Conservation (phyloP, 2,888 invertebrate genomes). For the Cremastobaeus sp. region DNA sequence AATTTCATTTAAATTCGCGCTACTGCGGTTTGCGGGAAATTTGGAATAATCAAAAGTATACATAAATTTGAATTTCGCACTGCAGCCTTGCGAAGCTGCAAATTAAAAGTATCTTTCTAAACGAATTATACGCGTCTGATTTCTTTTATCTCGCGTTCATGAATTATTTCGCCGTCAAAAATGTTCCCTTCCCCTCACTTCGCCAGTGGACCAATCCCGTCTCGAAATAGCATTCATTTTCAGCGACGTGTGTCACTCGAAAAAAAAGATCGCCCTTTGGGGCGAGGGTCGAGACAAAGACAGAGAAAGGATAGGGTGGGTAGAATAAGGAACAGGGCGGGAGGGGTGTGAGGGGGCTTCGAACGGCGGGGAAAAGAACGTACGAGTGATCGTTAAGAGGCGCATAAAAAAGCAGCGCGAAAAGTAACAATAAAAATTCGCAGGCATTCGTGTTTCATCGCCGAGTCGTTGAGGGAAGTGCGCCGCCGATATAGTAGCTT, state of each 20-base stretch:
- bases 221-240: conserved; percentile 41
- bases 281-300: conserved; percentile 49
- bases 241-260: conserved; percentile 29
- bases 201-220: no score
- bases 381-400: conserved; percentile 67
- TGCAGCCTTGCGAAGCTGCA: no score
- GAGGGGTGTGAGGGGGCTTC: conserved; percentile 20
- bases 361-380: conserved; percentile 35
- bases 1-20: no score
- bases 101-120: no score
- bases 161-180: no score
- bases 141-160: no score
- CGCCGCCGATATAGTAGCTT: conserved; percentile 40
- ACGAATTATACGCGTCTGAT: no score
- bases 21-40: no score
- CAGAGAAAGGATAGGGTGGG: conserved; percentile 20
- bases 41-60: no score
- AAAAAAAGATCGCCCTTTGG: conserved; percentile 28
- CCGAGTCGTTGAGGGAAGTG: conserved; percentile 61
- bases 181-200: no score
- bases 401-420: conserved; percentile 73
- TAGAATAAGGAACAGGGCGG: conserved; percentile 21
- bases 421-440: conserved; percentile 78
- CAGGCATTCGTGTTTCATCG: conserved; percentile 76
- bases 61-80: no score